phyloP scores from a whole-genome alignment of 2,797 vertebrate species.

The Acridotheres tristis region DNA sequence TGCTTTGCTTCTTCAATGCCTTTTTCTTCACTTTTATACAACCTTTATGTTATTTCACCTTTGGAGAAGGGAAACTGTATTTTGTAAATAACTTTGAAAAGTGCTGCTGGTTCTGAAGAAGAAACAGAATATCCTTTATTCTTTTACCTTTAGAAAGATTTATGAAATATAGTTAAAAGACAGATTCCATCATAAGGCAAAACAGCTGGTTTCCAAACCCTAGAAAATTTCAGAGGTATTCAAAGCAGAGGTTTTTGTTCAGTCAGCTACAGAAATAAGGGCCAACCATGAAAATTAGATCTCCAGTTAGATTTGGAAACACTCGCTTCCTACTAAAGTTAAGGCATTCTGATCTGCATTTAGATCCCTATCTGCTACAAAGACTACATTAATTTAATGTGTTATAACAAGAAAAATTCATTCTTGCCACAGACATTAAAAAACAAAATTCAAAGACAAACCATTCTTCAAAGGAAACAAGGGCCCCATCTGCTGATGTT shows the following conservation, averaged over 20 bases:
- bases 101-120: background rate
- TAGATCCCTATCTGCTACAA: slow-evolving; percentile 58
- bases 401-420: slow-evolving; percentile 63
- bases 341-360: background rate
- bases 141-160: slow-evolving; percentile 51
- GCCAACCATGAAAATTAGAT: slow-evolving; percentile 47
- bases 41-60: background rate
- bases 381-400: slow-evolving; percentile 62
- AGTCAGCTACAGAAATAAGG: slow-evolving; percentile 5
- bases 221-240: slow-evolving; percentile 10
- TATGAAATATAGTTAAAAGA: slow-evolving; percentile 28
- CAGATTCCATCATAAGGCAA: background rate
- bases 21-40: background rate
- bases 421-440: slow-evolving; percentile 57
- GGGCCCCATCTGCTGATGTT: slow-evolving; percentile 84
- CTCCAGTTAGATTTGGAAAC: slow-evolving; percentile 30
- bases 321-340: background rate
- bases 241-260: slow-evolving; percentile 39
- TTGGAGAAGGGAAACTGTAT: background rate
- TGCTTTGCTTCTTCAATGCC: slow-evolving; percentile 7
- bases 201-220: slow-evolving; percentile 8
- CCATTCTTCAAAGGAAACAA: slow-evolving; percentile 81
- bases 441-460: slow-evolving; percentile 69
- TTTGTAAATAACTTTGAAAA: slow-evolving; percentile 49
- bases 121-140: slow-evolving; percentile 18